Conservation (phyloP, 2,113 vertebrate genomes). For the Peromyscus californicus region DNA sequence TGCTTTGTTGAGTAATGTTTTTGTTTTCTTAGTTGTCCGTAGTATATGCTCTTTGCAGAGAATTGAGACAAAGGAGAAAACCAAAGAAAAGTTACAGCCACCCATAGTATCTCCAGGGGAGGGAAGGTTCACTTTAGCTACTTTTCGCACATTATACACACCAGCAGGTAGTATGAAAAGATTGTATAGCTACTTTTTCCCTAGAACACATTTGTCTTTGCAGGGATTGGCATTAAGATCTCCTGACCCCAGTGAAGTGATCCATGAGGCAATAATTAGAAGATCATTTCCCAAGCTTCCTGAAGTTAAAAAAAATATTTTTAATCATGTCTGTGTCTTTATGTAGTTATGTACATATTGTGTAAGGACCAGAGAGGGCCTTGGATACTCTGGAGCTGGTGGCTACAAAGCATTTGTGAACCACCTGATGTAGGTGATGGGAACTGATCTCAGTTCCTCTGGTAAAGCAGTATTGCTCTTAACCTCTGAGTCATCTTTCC, state of each 20-base stretch:
- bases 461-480: not conserved
- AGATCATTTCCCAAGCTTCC: not conserved
- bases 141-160: not conserved
- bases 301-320: not conserved
- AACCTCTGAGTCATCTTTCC: not conserved
- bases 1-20: conserved; percentile 28
- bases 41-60: not conserved
- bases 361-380: not conserved
- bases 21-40: conserved; percentile 10
- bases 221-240: not conserved
- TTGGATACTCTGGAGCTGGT: not conserved
- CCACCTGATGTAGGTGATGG: not conserved
- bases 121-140: not conserved
- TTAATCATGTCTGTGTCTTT: not conserved
- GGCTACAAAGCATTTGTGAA: not conserved
- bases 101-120: not conserved
- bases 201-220: not conserved
- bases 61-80: conserved; percentile 43
- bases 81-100: not conserved
- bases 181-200: not conserved
- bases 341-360: not conserved
- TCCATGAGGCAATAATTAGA: not conserved
- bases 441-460: not conserved
- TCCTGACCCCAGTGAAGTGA: not conserved
- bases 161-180: not conserved